A percentile compares a stretch with the other conserved stretches of the same genome.
Evolutionary conservation across 2,797 vertebrate species (phyloP).

Genomic region (Vireo griseus): DNA sequence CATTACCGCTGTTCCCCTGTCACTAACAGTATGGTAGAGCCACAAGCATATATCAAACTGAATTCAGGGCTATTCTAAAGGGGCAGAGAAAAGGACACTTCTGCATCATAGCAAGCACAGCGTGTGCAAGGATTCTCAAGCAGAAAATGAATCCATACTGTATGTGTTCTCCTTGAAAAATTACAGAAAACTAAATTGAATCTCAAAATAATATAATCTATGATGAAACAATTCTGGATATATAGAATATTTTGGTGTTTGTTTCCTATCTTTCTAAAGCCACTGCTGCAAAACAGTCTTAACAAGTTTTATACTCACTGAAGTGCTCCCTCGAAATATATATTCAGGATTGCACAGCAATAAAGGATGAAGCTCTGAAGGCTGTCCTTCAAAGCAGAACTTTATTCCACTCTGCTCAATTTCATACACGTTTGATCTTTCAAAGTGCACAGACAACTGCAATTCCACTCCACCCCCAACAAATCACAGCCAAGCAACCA

Average conservation of each 20-base stretch:
- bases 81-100: not conserved
- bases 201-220: not conserved
- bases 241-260: not conserved
- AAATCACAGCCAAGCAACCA: not conserved
- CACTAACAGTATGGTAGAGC: not conserved
- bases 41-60: not conserved
- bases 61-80: not conserved
- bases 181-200: not conserved
- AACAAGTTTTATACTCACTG: not conserved
- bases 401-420: not conserved
- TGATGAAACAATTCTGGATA: not conserved
- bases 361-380: not conserved
- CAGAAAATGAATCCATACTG: not conserved
- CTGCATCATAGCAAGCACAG: not conserved
- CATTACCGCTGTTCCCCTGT: not conserved
- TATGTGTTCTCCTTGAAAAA: not conserved
- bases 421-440: not conserved
- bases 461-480: not conserved
- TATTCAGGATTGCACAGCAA: not conserved
- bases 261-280: not conserved
- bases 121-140: not conserved
- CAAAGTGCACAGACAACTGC: not conserved
- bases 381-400: not conserved
- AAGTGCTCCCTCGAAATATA: not conserved
- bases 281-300: not conserved